These are phyloP conservation scores for Pollenia labialis DNA, from an alignment of 2,888 invertebrate species.

Conservation along the genomic window DNA sequence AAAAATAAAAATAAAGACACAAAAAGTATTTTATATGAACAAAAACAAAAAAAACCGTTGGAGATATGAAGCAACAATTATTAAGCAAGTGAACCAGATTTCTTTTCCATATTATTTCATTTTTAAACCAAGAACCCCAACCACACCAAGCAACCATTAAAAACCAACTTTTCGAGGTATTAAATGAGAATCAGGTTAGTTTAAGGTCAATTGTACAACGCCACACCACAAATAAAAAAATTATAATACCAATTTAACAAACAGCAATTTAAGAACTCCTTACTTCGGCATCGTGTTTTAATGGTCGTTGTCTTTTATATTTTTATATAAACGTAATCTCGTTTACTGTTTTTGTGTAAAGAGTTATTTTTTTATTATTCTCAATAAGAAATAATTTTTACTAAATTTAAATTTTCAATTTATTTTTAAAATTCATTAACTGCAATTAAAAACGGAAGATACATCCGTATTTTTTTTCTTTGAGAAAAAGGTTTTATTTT, in stretches of 20 bases:
- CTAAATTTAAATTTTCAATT: slow-evolving; percentile 19
- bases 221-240: slow-evolving; percentile 24
- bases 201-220: slow-evolving; percentile 63
- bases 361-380: slow-evolving; percentile 6
- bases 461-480: slow-evolving; percentile 44
- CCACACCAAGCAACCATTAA: slow-evolving; percentile 17
- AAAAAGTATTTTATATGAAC: slow-evolving; percentile 10
- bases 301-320: background rate
- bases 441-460: slow-evolving; percentile 46
- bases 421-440: slow-evolving; percentile 29
- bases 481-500: slow-evolving; percentile 28
- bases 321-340: slow-evolving; percentile 31
- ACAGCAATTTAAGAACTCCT: background rate
- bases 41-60: slow-evolving; percentile 23
- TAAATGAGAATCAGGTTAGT: slow-evolving; percentile 63
- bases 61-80: slow-evolving; percentile 50
- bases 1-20: slow-evolving; percentile 28
- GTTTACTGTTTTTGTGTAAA: background rate
- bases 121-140: slow-evolving; percentile 20
- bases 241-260: background rate
- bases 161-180: slow-evolving; percentile 45
- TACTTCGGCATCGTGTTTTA: slow-evolving; percentile 29
- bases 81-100: slow-evolving; percentile 64
- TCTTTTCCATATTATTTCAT: slow-evolving; percentile 17
- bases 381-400: slow-evolving; percentile 62